Evolutionary conservation across 2,797 vertebrate genomes (phyloP).

Genomic region (Oophaga sylvatica): DNA sequence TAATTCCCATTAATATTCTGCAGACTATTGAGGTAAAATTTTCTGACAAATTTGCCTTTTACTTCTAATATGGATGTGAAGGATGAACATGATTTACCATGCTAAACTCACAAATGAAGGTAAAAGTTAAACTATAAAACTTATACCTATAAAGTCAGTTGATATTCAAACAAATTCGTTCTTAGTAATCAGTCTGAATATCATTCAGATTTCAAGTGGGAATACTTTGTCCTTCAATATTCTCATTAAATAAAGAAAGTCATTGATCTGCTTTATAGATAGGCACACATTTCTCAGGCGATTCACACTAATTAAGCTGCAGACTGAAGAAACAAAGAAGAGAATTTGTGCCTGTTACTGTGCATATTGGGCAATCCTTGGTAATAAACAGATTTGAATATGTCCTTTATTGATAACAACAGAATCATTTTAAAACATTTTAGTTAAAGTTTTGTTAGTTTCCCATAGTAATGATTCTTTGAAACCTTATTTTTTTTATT

Average conservation of each 20-base stretch:
- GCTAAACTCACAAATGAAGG: not conserved
- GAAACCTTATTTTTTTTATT: too few species aligned
- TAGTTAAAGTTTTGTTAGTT: not conserved
- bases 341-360: constrained; percentile 11
- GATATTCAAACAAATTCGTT: constrained; percentile 11
- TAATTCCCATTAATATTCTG: too few species aligned
- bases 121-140: not conserved
- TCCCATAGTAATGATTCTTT: not conserved
- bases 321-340: constrained; percentile 19
- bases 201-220: constrained; percentile 41
- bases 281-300: constrained; percentile 15
- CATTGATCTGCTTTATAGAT: constrained; percentile 45
- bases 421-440: not conserved
- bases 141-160: constrained; percentile 4
- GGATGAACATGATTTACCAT: not conserved
- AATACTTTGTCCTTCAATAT: constrained; percentile 57
- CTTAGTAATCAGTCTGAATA: constrained; percentile 30
- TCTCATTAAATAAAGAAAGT: constrained; percentile 50
- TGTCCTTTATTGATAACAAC: not conserved
- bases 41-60: not conserved
- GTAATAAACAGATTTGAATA: not conserved
- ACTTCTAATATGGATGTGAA: not conserved
- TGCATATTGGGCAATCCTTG: not conserved
- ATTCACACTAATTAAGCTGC: constrained; percentile 36
- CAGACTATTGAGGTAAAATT: too few species aligned